Percentiles rank a stretch among this genome's conserved stretches.
These are phyloP conservation scores for Cuculus canorus DNA, from an alignment of 2,797 vertebrate genomes.

Conservation along the genomic window DNA sequence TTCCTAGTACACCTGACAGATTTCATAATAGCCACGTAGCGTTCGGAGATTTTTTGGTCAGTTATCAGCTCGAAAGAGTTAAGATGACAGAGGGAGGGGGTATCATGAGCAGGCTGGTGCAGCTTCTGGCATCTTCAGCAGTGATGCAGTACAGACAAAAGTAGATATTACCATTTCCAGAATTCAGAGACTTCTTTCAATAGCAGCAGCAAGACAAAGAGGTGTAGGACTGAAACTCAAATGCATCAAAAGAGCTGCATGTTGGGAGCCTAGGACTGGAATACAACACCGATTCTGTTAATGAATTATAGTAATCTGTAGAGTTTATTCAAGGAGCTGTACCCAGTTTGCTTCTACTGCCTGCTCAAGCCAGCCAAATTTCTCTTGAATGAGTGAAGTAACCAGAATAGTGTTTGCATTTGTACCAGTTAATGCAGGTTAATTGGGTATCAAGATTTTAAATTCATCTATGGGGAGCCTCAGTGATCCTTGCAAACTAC, in stretches of 20 bases:
- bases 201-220: not conserved
- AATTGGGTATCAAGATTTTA: not conserved
- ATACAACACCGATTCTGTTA: not conserved
- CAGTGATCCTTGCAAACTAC: not conserved
- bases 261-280: not conserved
- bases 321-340: not conserved
- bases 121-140: not conserved
- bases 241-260: not conserved
- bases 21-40: not conserved
- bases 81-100: not conserved
- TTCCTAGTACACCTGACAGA: not conserved
- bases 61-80: not conserved
- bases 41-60: not conserved
- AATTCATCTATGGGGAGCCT: not conserved
- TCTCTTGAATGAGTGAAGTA: not conserved
- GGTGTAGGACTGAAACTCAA: not conserved
- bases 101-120: not conserved
- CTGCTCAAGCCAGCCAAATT: not conserved
- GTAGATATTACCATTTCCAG: not conserved
- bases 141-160: not conserved
- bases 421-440: not conserved
- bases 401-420: not conserved
- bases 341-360: not conserved
- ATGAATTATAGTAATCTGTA: not conserved
- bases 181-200: not conserved